phyloP scores from a whole-genome alignment of 2,113 vertebrate species.

The Ptilorrhoa leucosticta region DNA sequence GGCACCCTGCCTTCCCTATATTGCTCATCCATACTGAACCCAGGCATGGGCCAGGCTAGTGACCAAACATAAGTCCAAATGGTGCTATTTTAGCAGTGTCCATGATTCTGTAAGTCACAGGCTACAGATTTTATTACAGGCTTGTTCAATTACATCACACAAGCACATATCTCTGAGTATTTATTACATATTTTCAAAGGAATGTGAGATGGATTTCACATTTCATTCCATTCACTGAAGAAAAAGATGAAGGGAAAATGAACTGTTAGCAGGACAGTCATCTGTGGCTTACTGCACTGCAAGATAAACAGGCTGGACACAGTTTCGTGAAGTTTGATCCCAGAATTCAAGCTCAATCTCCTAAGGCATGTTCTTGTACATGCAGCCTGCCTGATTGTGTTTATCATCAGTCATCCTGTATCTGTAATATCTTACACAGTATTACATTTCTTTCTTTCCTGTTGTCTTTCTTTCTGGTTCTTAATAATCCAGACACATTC shows the following conservation, averaged over 20 bases:
- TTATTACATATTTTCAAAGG: neutral
- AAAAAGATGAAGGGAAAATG: neutral
- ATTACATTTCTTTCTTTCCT: neutral
- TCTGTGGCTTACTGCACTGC: neutral
- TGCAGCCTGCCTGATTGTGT: neutral
- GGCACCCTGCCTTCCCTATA: neutral
- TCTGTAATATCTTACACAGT: neutral
- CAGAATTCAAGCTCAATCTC: neutral
- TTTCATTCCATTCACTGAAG: neutral
- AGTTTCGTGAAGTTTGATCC: neutral
- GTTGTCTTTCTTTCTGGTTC: neutral
- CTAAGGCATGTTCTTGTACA: neutral
- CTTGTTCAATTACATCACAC: neutral
- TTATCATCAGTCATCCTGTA: neutral
- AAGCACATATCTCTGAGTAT: neutral
- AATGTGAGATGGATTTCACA: neutral
- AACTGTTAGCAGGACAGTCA: neutral
- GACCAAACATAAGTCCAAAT: neutral
- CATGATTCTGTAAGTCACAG: neutral
- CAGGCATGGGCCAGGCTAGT: neutral
- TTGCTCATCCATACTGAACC: neutral
- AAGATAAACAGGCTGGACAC: neutral
- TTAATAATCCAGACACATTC: neutral
- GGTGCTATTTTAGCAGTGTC: neutral
- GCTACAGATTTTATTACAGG: neutral